A percentile compares a stretch with the other conserved stretches of the same genome.
Evolutionary conservation across 2,888 invertebrate genomes (phyloP).

Genomic region (Pecten maximus): DNA sequence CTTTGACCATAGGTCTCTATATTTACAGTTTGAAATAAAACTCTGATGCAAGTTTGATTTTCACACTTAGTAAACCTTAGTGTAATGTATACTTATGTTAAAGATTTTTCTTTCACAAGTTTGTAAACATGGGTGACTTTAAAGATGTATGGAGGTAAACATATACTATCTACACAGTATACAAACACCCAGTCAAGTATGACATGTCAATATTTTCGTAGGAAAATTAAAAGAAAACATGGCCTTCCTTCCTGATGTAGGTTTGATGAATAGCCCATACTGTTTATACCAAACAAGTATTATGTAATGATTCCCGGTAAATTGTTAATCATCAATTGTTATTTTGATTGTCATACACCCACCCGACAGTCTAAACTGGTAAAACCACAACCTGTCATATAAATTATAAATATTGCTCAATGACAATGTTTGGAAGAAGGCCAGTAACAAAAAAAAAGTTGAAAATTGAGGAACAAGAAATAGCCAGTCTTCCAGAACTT

Average conservation of each 20-base stretch:
- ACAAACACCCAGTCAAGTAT: neutral
- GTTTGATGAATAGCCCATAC: neutral
- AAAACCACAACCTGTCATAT: neutral
- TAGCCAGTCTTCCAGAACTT: neutral
- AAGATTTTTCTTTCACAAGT: neutral
- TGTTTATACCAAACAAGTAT: neutral
- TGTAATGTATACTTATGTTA: neutral
- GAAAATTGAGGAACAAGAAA: neutral
- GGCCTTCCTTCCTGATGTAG: neutral
- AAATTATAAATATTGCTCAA: neutral
- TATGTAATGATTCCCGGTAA: neutral
- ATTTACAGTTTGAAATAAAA: neutral
- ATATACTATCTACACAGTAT: neutral
- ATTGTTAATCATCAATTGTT: neutral
- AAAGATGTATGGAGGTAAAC: neutral
- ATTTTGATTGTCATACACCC: conserved; percentile 17
- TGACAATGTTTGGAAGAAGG: neutral
- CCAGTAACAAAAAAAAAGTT: neutral
- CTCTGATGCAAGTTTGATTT: neutral
- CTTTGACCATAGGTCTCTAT: neutral
- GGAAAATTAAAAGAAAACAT: conserved; percentile 33
- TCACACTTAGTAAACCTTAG: neutral
- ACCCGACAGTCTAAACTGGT: neutral
- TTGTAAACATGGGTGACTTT: neutral
- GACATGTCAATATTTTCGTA: conserved; percentile 23